phyloP scores from a whole-genome alignment of 2,113 vertebrate species.

The Empidonax traillii region DNA sequence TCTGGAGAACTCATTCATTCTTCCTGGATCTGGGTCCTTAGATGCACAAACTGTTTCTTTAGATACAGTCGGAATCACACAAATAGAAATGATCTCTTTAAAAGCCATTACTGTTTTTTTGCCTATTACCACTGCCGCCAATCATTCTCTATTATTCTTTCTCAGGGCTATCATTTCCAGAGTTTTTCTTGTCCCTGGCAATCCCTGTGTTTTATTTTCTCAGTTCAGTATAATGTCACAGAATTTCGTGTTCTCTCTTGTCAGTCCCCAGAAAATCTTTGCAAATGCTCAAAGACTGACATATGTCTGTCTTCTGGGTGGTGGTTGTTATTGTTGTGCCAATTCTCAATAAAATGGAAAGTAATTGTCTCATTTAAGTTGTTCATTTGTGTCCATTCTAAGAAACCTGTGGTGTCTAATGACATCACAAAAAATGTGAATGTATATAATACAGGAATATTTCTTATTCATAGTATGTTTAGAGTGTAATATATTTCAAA shows the following conservation, averaged over 20 bases:
- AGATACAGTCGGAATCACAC: neutral
- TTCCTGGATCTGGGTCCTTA: neutral
- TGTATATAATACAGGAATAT: neutral
- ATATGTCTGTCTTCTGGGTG: neutral
- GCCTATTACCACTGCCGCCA: neutral
- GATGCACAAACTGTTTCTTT: neutral
- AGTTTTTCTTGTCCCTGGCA: neutral
- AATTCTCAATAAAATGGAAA: neutral
- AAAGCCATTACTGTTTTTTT: neutral
- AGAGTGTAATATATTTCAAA: neutral
- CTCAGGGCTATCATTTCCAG: constrained; percentile 3
- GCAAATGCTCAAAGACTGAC: neutral
- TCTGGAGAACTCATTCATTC: neutral
- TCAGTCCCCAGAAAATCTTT: neutral
- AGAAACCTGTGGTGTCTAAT: neutral
- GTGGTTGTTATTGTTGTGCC: neutral
- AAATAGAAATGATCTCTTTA: neutral
- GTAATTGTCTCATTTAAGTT: neutral
- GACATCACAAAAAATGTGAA: neutral
- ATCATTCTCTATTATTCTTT: neutral
- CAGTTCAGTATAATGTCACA: neutral
- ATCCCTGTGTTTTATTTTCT: neutral
- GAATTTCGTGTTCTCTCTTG: neutral
- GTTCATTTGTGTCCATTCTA: neutral
- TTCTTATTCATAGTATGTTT: neutral